phyloP scores from a whole-genome alignment of 2,113 vertebrate species.

The Synchiropus splendidus region DNA sequence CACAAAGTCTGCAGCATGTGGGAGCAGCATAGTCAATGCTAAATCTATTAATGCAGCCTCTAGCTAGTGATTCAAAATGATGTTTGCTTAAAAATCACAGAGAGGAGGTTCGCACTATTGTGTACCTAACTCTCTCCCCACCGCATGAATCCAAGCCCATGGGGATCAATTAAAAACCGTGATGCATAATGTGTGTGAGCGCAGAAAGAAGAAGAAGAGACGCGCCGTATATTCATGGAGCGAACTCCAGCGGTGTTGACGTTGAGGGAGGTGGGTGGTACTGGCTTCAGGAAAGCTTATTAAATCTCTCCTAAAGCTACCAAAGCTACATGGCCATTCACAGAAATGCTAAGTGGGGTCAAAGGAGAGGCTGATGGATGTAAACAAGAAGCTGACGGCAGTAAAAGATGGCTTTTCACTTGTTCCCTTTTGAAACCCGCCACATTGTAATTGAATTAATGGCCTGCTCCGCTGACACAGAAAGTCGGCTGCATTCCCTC shows the following conservation, averaged over 20 bases:
- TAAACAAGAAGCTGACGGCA: conserved; percentile 7
- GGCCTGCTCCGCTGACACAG: no score
- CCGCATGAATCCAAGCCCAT: conserved; percentile 48
- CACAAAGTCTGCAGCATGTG: background rate
- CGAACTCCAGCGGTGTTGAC: conserved; percentile 8
- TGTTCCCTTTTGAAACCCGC: no score
- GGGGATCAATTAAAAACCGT: conserved; percentile 68
- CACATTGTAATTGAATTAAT: no score
- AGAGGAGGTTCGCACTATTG: conserved; percentile 39
- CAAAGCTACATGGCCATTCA: conserved; percentile 15
- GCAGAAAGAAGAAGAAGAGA: conserved; percentile 7
- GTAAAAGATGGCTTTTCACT: no score
- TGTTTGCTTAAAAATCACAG: conserved; percentile 42
- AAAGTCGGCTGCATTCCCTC: no score
- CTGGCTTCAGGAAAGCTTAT: conserved; percentile 10
- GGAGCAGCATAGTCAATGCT: conserved; percentile 5
- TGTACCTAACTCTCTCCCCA: conserved; percentile 35
- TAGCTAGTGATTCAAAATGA: conserved; percentile 22
- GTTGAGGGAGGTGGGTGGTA: conserved; percentile 5
- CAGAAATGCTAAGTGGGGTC: conserved; percentile 26
- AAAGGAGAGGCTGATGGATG: conserved; percentile 20
- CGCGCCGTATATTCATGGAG: conserved; percentile 38
- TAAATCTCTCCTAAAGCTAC: conserved; percentile 1
- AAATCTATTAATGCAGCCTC: conserved; percentile 42
- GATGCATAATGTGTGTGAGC: conserved; percentile 53